Base-by-base conservation (phyloP, 2,113 vertebrate species). In the Archocentrus centrarchus region DNA sequence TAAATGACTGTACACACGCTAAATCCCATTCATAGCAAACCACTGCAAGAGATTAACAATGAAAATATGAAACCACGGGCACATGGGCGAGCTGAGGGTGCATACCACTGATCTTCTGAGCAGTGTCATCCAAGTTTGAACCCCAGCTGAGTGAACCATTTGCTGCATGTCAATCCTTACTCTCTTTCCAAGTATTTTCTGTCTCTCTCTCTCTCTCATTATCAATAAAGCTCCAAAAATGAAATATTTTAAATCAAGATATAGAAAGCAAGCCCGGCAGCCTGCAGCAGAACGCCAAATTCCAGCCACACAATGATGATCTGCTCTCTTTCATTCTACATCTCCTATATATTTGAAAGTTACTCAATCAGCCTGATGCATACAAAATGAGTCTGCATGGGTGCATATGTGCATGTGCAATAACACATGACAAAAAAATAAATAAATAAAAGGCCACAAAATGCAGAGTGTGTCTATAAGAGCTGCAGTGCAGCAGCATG, bases 401-500 rank as follows among this genome's bases (percentile, higher is more conserved):
- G 11, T 84, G 60, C 76, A 81, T 75, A 9, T 41, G 41, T 82
- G 80, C 81, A 84, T 57, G 44, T 53, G 37, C 66, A 62, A 24
- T 17, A 80, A 68, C 70, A 68, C 73, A 47, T 88, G 79, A 73
- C 63, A 13, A 11, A 44, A 44, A 44, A 44, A 44, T n/a, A n/a
- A n/a, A n/a, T n/a, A 47, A 15, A 47, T 20, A 37, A 8, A 50
- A 55, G 22, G 84, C 75, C 90, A 93, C 83, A 82, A 86, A 76
- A 84, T 87, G 91, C 85, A 89, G 88, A 76, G 82, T 68, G 81
- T 68, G 88, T 90, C 53, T 75, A 78, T 80, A 77, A 90, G 88
- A 89, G 90, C 94, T 95, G 95, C 95, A 95, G 93, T 94, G 94
- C 94, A 94, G 93, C 93, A 94, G 86, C 93, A 94, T 95, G 94